A percentile compares a stretch with the other conserved stretches of the same genome.
phyloP scores from a whole-genome alignment of 2,113 vertebrate species.

The Rhinichthys klamathensis region DNA sequence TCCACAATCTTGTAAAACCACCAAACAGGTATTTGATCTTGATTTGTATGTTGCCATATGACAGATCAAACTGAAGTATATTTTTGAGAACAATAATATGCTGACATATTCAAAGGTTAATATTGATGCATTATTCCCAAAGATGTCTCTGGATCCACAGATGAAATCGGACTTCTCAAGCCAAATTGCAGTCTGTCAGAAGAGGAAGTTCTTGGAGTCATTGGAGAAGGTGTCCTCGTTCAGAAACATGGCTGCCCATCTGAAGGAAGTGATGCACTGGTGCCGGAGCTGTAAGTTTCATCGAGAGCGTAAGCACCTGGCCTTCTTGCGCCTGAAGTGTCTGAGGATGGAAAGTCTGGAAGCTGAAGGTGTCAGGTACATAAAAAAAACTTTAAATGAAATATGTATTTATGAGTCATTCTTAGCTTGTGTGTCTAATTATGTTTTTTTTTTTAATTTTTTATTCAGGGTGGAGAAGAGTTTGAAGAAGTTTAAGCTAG shows the following conservation, averaged over 20 bases:
- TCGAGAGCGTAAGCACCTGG: constrained; percentile 60
- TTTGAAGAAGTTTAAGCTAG: constrained; percentile 60
- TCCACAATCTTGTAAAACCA: constrained; percentile 5
- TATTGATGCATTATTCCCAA: background rate
- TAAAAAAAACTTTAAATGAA: background rate
- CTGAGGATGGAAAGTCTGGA: constrained; percentile 66
- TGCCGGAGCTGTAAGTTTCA: constrained; percentile 61
- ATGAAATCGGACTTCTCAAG: background rate
- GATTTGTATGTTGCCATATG: background rate
- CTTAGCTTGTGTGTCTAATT: background rate
- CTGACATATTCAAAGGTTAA: background rate
- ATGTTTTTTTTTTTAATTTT: background rate
- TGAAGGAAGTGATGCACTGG: constrained; percentile 68
- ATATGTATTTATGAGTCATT: background rate
- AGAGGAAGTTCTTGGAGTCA: constrained; percentile 55
- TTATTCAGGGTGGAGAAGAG: constrained; percentile 67
- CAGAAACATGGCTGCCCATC: constrained; percentile 52
- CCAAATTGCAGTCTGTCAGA: constrained; percentile 5
- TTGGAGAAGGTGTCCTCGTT: constrained; percentile 58
- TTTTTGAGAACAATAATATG: background rate
- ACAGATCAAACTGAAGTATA: background rate
- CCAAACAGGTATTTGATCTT: constrained; percentile 44
- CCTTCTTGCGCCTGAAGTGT: constrained; percentile 68
- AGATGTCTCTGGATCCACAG: background rate
- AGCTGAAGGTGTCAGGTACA: constrained; percentile 68